A percentile compares a stretch with the other conserved stretches of the same genome.
Evolutionary conservation across 2,888 invertebrate species (phyloP).

Genomic region (Agrochola lychnidis): DNA sequence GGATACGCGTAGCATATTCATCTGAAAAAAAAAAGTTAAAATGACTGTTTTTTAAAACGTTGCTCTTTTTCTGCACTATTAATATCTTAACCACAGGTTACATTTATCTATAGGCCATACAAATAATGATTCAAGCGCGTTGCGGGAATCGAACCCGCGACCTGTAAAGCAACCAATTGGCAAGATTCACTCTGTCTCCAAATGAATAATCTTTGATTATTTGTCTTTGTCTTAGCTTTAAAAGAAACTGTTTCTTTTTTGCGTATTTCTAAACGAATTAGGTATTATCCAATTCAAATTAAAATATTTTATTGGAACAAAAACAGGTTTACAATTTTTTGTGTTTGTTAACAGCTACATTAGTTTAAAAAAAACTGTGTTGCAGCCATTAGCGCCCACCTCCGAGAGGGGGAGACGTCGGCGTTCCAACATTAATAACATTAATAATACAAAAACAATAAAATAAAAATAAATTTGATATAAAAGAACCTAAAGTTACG

Average conservation of each 20-base stretch:
- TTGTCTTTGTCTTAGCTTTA: not conserved
- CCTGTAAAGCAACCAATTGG: not conserved
- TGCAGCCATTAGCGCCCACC: no score
- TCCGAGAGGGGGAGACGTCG: no score
- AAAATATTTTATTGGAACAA: no score
- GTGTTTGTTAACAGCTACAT: no score
- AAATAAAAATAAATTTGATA: no score
- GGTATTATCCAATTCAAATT: not conserved
- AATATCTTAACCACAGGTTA: not conserved
- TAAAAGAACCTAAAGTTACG: no score
- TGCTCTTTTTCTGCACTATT: not conserved
- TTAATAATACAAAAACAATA: no score
- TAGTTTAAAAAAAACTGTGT: no score
- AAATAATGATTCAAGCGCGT: not conserved
- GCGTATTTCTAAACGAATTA: not conserved
- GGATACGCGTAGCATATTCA: constrained; percentile 21
- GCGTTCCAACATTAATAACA: no score
- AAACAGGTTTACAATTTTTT: no score
- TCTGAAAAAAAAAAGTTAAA: constrained; percentile 42
- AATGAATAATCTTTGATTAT: not conserved
- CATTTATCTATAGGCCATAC: not conserved
- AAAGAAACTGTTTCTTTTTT: not conserved
- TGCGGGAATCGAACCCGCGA: not conserved
- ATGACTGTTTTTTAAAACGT: not conserved
- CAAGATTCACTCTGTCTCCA: not conserved